Conservation (phyloP, 2,888 invertebrate genomes). For the Nemotelus nigrinus region DNA sequence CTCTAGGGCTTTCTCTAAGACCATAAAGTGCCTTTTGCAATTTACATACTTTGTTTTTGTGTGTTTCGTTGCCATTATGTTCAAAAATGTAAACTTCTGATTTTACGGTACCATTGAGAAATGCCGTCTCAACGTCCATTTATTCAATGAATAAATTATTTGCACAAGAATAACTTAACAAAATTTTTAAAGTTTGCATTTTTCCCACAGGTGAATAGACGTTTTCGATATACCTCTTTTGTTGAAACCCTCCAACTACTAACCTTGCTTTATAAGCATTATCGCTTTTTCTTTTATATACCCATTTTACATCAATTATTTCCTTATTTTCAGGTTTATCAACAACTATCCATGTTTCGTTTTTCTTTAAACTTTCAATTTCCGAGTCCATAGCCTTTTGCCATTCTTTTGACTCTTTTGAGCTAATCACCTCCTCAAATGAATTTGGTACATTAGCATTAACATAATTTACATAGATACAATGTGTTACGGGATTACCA, state of each 20-base stretch:
- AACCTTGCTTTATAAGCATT: slow-evolving; percentile 52
- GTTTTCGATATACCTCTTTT: slow-evolving; percentile 42
- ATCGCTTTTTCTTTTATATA: slow-evolving; percentile 54
- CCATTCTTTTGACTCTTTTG: slow-evolving; percentile 52
- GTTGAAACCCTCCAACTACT: slow-evolving; percentile 44
- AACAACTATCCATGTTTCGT: slow-evolving; percentile 56
- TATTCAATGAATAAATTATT: slow-evolving; percentile 20
- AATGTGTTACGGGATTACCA: slow-evolving; percentile 50
- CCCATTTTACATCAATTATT: slow-evolving; percentile 55
- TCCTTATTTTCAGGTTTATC: slow-evolving; percentile 54
- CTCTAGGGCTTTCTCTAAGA: slow-evolving; percentile 40
- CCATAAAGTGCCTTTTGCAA: slow-evolving; percentile 54
- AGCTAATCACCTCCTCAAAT: slow-evolving; percentile 56
- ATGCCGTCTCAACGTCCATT: slow-evolving; percentile 53
- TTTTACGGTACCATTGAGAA: slow-evolving; percentile 51
- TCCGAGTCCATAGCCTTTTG: slow-evolving; percentile 56
- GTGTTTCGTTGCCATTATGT: slow-evolving; percentile 54
- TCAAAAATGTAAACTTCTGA: slow-evolving; percentile 53
- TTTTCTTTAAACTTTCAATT: slow-evolving; percentile 55
- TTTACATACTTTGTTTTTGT: slow-evolving; percentile 54
- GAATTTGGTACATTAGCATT: slow-evolving; percentile 54
- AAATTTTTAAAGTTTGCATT: slow-evolving; percentile 56
- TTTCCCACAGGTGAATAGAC: slow-evolving; percentile 48
- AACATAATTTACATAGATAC: slow-evolving; percentile 54
- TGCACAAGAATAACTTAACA: slow-evolving; percentile 55